phyloP scores from a whole-genome alignment of 2,113 vertebrate species.

The Gracilinanus agilis region DNA sequence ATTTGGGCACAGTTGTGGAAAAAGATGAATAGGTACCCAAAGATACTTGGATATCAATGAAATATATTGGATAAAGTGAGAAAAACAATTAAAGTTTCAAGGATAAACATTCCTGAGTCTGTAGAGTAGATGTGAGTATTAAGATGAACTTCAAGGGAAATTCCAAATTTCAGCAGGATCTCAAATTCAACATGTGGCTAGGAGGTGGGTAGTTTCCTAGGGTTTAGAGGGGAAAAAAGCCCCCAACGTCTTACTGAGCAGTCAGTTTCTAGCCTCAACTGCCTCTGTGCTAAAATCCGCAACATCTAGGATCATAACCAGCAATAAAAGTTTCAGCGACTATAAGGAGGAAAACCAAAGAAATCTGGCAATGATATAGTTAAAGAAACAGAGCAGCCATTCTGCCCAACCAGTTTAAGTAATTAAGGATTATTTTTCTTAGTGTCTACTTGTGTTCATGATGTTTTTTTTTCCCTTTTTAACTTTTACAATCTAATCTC shows the following conservation, averaged over 20 bases:
- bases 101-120: slow-evolving; percentile 66
- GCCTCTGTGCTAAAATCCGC: not conserved
- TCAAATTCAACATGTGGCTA: slow-evolving; percentile 29
- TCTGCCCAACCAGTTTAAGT: slow-evolving; percentile 45
- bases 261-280: not conserved
- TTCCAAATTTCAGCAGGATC: not conserved
- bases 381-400: slow-evolving; percentile 46
- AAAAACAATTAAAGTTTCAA: slow-evolving; percentile 75
- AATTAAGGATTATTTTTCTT: slow-evolving; percentile 59
- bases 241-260: not conserved
- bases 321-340: slow-evolving; percentile 27
- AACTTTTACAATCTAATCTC: slow-evolving; percentile 74
- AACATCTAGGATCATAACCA: not conserved
- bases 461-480: not conserved
- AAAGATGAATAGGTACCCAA: slow-evolving; percentile 76
- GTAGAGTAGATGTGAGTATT: not conserved
- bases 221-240: slow-evolving; percentile 49
- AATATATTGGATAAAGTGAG: slow-evolving; percentile 78
- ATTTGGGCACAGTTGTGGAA: slow-evolving; percentile 75
- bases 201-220: slow-evolving; percentile 36
- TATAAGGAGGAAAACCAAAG: slow-evolving; percentile 21
- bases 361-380: slow-evolving; percentile 35
- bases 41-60: slow-evolving; percentile 74
- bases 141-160: not conserved
- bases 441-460: slow-evolving; percentile 58